Base-by-base conservation (phyloP, 2,113 vertebrate species). In the Lagenorhynchus albirostris region DNA sequence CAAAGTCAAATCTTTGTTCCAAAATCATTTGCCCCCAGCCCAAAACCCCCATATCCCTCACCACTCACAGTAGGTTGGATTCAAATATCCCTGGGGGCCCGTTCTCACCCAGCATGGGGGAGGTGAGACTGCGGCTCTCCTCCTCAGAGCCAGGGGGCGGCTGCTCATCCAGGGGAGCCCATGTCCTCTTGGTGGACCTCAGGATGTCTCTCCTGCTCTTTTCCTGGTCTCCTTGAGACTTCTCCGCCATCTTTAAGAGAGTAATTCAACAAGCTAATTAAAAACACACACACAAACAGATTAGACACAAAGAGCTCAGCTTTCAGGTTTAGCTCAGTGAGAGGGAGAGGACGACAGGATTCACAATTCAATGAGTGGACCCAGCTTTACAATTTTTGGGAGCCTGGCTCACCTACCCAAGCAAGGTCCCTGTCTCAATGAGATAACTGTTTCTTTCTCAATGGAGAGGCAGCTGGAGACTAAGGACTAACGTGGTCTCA, bases 231-330 rank as follows among this genome's bases (percentile, higher is more conserved):
- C 82, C 65, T 31, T 47, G 85, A 1, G 76, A 87, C 9, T 47
- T 94, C 92, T 97, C 94, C 29, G 38, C 73, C 95, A 98, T 98
- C 80, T 26, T 94, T 94, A 77, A 73, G 89, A 62, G 60, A 93
- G 23, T 14, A 95, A 95, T 53, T 76, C 38, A 38, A 63, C n/a
- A 96, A 92, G 70, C 74, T 53, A 70, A 86, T 68, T 73, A 25
- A 94, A 71, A 86, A 92, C 41, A 93, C 5, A 85, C 4, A 76
- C 4, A 67, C 21, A 79, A 65, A 89, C 21, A 81, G 67, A 74
- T n/a, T 5, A 94, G 20, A 44, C 20, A 67, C 25, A 21, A 20
- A 7, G 63, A 88, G 65, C 31, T 81, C 82, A 55, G n/a, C 65
- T 89, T 63, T 31, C 1, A 3, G 31, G 44, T 0, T 25, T 63